Conservation (phyloP, 2,113 vertebrate genomes). For the Thamnophis sirtalis region DNA sequence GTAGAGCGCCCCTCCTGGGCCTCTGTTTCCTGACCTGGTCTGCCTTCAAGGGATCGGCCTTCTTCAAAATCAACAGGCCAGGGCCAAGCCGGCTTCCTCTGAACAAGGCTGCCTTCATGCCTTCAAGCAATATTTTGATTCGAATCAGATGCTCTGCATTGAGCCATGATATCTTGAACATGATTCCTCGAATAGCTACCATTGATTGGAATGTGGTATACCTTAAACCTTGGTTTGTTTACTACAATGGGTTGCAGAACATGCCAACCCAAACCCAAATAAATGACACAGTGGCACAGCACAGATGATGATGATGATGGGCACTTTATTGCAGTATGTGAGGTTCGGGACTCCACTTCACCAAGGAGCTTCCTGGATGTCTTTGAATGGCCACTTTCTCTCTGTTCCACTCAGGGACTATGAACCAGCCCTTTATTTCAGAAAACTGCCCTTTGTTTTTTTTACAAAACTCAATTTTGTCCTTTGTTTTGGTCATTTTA, state of each 20-base stretch:
- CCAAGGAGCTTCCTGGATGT: neutral
- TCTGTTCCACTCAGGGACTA: neutral
- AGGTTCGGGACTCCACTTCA: neutral
- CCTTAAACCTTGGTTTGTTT: neutral
- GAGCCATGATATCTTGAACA: neutral
- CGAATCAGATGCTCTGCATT: too few relatives aligned
- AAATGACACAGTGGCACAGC: neutral
- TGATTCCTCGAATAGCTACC: neutral
- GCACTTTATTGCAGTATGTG: neutral
- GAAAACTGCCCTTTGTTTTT: neutral
- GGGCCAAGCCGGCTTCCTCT: neutral
- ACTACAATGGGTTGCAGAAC: neutral
- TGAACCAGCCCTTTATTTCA: neutral
- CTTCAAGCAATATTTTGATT: neutral
- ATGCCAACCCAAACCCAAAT: neutral
- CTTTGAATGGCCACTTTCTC: neutral
- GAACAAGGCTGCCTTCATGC: neutral
- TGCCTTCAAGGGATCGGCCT: neutral
- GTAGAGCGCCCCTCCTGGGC: neutral
- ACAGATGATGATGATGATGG: too few relatives aligned
- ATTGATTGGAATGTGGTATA: neutral
- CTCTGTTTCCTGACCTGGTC: neutral
- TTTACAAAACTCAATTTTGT: neutral
- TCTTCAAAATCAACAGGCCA: neutral
- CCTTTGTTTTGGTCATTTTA: neutral